Evolutionary conservation across 2,888 invertebrate species (phyloP).

Genomic region (Tanypteryx hageni): DNA sequence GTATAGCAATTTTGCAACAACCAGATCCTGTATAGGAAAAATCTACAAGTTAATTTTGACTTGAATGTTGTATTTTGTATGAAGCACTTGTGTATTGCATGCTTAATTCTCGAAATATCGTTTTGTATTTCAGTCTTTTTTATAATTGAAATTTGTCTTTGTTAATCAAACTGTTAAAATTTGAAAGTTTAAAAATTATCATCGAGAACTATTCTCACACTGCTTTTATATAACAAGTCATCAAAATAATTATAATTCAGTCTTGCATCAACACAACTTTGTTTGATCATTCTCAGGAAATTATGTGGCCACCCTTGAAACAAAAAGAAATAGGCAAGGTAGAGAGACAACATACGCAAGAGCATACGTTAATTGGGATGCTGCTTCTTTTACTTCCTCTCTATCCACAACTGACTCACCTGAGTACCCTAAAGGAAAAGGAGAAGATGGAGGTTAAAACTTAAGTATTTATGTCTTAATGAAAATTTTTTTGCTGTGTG

Average conservation of each 20-base stretch:
- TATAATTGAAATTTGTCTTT: too few species aligned
- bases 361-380: slow-evolving; percentile 86
- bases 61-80: too few species aligned
- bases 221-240: too few species aligned
- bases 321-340: slow-evolving; percentile 75
- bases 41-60: too few species aligned
- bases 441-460: neutral
- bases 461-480: too few species aligned
- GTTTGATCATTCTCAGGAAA: slow-evolving; percentile 76
- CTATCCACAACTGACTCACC: neutral
- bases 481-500: neutral
- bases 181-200: neutral
- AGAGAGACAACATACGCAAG: slow-evolving; percentile 78
- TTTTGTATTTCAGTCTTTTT: too few species aligned
- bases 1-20: too few species aligned
- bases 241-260: too few species aligned
- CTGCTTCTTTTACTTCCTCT: slow-evolving; percentile 70
- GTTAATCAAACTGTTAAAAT: neutral
- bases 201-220: neutral
- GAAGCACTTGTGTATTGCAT: too few species aligned
- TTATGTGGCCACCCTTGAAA: slow-evolving; percentile 82
- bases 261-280: too few species aligned
- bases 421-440: neutral
- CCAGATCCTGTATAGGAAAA: too few species aligned
- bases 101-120: too few species aligned